Percentiles rank a stretch among this genome's conserved stretches.
phyloP scores from a whole-genome alignment of 2,113 vertebrate species.

The Gymnarchus niloticus region DNA sequence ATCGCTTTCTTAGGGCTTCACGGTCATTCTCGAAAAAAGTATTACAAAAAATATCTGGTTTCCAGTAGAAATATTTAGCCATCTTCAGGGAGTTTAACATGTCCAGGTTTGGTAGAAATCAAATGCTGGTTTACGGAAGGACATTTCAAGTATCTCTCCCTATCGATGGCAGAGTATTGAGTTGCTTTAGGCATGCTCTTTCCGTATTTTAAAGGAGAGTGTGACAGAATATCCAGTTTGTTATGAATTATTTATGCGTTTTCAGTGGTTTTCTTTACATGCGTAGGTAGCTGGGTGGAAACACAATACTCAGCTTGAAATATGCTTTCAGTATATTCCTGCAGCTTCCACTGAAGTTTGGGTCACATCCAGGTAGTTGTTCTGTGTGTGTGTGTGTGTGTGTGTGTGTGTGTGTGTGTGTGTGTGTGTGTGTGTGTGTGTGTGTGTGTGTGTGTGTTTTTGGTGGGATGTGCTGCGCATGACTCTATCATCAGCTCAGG shows the following conservation, averaged over 20 bases:
- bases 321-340: not conserved
- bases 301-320: not conserved
- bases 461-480: not conserved
- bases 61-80: not conserved
- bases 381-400: not conserved
- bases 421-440: not conserved
- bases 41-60: not conserved
- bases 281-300: not conserved
- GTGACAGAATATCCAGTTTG: constrained; percentile 8
- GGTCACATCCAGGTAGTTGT: not conserved
- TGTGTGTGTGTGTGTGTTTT: not conserved
- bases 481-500: not conserved
- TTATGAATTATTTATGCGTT: constrained; percentile 12
- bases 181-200: not conserved
- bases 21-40: not conserved
- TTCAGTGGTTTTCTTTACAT: constrained; percentile 5
- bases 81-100: not conserved
- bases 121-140: not conserved
- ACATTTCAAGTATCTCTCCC: not conserved
- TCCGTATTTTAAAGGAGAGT: not conserved
- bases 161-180: not conserved
- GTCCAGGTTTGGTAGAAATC: not conserved
- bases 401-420: not conserved
- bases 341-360: not conserved
- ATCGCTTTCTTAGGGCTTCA: not conserved